Evolutionary conservation across 2,797 vertebrate genomes (phyloP).

Genomic region (Sebastes taczanowskii): DNA sequence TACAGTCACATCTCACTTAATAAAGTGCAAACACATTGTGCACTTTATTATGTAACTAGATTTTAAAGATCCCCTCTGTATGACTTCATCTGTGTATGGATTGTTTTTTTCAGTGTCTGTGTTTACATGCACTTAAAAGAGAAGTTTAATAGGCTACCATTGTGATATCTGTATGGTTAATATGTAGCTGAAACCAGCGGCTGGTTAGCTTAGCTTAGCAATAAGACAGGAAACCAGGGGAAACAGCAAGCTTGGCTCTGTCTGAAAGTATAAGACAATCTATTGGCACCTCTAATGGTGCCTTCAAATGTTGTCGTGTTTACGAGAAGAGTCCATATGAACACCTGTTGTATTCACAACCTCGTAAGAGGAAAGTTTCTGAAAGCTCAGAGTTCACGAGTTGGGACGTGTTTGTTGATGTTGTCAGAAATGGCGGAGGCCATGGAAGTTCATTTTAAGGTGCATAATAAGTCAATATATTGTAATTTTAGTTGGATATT

Average conservation of each 20-base stretch:
- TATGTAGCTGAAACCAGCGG: background rate
- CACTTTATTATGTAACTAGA: background rate
- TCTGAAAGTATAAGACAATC: background rate
- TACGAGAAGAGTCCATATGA: no score
- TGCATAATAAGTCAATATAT: no score
- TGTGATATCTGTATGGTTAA: background rate
- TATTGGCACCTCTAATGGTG: background rate
- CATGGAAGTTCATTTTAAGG: no score
- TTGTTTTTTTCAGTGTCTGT: background rate
- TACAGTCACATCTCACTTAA: background rate
- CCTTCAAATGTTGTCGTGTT: rapidly evolving
- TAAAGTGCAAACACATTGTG: background rate
- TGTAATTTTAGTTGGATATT: no score
- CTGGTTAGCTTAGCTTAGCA: background rate
- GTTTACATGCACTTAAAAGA: background rate
- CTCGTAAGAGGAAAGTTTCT: no score
- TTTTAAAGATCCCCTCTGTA: background rate
- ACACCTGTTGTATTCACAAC: rapidly evolving
- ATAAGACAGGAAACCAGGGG: background rate
- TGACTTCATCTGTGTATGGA: background rate
- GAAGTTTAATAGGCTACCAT: background rate
- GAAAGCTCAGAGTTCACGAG: no score
- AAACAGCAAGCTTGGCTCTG: background rate
- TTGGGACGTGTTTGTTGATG: rapidly evolving
- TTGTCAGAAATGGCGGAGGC: rapidly evolving